Evolutionary conservation across 2,113 vertebrate genomes (phyloP).

Genomic region (Scophthalmus maximus): DNA sequence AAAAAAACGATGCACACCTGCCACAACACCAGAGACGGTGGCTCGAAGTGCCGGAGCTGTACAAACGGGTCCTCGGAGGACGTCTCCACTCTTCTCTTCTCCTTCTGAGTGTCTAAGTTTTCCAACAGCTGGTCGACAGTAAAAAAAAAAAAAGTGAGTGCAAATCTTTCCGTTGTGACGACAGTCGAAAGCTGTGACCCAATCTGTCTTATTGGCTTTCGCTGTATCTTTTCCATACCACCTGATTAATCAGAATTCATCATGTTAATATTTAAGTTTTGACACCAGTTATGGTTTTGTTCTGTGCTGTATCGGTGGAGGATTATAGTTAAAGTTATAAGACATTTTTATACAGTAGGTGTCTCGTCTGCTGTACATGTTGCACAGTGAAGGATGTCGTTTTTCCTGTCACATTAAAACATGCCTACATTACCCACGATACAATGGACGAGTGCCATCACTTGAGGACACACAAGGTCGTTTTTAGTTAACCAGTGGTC

Average conservation of each 20-base stretch:
- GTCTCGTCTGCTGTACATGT: background rate
- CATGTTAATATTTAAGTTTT: too few relatives aligned
- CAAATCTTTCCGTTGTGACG: constrained; percentile 56
- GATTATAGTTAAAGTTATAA: too few relatives aligned
- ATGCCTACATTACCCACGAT: background rate
- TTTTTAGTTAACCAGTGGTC: too few relatives aligned
- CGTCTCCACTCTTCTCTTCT: constrained; percentile 62
- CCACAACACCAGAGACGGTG: constrained; percentile 39
- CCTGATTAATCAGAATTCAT: too few relatives aligned
- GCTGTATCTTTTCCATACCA: constrained; percentile 13
- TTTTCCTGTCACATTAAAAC: background rate
- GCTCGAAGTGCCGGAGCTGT: constrained; percentile 70
- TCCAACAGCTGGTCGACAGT: constrained; percentile 76
- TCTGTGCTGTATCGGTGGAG: too few relatives aligned
- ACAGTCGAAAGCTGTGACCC: constrained; percentile 45
- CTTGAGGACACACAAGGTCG: background rate
- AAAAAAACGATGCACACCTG: constrained; percentile 68
- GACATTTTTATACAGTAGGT: too few relatives aligned
- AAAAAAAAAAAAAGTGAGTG: constrained; percentile 57
- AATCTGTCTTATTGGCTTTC: constrained; percentile 21
- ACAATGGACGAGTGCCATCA: background rate
- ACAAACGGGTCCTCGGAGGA: constrained; percentile 73
- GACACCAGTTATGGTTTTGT: too few relatives aligned
- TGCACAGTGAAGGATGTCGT: background rate
- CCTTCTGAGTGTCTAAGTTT: constrained; percentile 70